Percentiles rank a stretch among this genome's conserved stretches.
Evolutionary conservation across 2,797 vertebrate species (phyloP).

Genomic region (Karalla daura): DNA sequence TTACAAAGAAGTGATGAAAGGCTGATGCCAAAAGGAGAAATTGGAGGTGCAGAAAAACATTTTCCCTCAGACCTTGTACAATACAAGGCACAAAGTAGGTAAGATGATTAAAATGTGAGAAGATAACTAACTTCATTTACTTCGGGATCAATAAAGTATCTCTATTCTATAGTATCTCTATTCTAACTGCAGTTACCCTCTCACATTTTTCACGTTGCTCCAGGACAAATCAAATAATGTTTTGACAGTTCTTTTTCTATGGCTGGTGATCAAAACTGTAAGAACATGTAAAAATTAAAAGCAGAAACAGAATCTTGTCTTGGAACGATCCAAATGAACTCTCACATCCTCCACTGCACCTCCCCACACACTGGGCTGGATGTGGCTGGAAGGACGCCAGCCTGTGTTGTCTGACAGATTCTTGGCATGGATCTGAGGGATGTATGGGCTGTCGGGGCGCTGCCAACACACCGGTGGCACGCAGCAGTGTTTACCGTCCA

Average conservation of each 20-base stretch:
- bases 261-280: neutral
- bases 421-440: conserved; percentile 15
- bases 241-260: neutral
- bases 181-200: too few relatives aligned
- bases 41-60: too few relatives aligned
- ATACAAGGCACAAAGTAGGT: too few relatives aligned
- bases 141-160: too few relatives aligned
- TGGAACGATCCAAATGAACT: neutral
- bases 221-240: too few relatives aligned
- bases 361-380: neutral
- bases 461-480: conserved; percentile 24
- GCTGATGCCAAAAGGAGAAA: neutral
- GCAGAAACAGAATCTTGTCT: neutral
- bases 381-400: conserved; percentile 28
- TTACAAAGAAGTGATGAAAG: neutral
- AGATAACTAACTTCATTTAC: too few relatives aligned
- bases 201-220: too few relatives aligned
- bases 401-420: conserved; percentile 31
- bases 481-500: neutral
- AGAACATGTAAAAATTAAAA: neutral
- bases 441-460: neutral
- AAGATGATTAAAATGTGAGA: too few relatives aligned
- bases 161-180: too few relatives aligned
- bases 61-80: too few relatives aligned
- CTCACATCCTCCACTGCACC: neutral